Evolutionary conservation across 92 coral and sea anemone genomes (phyloP), one percentile per base, ranked within the genome.

Genomic region (Umimayanthus chanpuru): DNA sequence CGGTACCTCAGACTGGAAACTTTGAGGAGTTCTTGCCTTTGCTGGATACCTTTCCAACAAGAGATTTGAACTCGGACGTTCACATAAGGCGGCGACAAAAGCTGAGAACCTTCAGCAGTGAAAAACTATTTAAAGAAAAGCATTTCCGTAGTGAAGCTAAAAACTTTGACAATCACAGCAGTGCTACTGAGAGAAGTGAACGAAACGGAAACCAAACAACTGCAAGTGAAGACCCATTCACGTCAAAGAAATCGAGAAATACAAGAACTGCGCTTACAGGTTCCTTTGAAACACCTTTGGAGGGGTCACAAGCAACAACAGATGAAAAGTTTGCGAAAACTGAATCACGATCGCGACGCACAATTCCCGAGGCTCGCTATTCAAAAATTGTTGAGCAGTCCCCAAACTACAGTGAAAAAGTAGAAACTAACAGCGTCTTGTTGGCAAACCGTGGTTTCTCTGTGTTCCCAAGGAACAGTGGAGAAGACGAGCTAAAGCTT

Each of bases 21-120:
- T 15, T 38, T 26, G 40, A 44, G 0, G 73, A 41, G 10, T 82
- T 49, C n/a, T n/a, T 49, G 26, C 10, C 66, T 3, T 68, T 23
- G 21, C 26, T 30, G 9, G 87, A 70, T 70, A 28, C 53, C 25
- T 41, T 83, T 44, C 78, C 77, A 25, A 70, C 87, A 15, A 83
- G 78, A 28, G 78, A 70, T 44, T 26, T 12, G 9, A 71, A 70
- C 61, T 49, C 66, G 14, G 36, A n/a, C 5, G 23, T 20, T 41
- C 53, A 28, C 9, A 71, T 16, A 20, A 44, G 6, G 30, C 77
- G 39, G 21, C 66, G 26, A 32, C 36, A n/a, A 67, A 43, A 15
- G 40, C 56, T 23, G n/a, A 67, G 65, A 44, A 14, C 78, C 36
- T 44, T 26, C n/a, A 83, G 61, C 20, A 44, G 49, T 36, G 28